phyloP scores from a whole-genome alignment of 1,140 invertebrate species.

The Tetraneura akinire region DNA sequence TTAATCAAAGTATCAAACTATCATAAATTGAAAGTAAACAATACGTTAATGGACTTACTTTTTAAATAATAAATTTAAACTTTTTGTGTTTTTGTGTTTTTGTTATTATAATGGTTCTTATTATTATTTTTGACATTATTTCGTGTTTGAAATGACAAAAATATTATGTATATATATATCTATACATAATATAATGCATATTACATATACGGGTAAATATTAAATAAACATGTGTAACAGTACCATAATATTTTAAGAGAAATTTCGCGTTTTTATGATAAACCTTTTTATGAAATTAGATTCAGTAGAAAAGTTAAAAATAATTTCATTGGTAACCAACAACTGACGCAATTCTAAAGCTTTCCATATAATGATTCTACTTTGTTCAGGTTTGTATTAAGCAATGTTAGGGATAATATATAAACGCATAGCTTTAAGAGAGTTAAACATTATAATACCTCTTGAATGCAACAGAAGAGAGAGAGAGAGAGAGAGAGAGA shows the following conservation, averaged over 20 bases:
- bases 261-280: background rate
- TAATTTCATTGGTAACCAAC: background rate
- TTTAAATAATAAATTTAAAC: background rate
- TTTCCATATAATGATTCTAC: background rate
- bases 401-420: background rate
- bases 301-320: background rate
- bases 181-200: background rate
- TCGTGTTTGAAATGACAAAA: background rate
- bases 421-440: background rate
- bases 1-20: background rate
- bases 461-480: background rate
- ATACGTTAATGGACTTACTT: slow-evolving; percentile 17
- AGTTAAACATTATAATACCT: background rate
- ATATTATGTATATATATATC: background rate
- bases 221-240: too few species aligned
- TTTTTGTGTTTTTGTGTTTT: background rate
- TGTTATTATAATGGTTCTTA: background rate
- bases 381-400: background rate
- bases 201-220: too few species aligned
- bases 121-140: background rate
- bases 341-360: background rate
- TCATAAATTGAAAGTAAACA: background rate
- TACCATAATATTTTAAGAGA: background rate
- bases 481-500: background rate
- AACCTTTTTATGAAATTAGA: background rate